Evolutionary conservation across 2,888 invertebrate genomes (phyloP).

Genomic region (Spilarctia lutea): DNA sequence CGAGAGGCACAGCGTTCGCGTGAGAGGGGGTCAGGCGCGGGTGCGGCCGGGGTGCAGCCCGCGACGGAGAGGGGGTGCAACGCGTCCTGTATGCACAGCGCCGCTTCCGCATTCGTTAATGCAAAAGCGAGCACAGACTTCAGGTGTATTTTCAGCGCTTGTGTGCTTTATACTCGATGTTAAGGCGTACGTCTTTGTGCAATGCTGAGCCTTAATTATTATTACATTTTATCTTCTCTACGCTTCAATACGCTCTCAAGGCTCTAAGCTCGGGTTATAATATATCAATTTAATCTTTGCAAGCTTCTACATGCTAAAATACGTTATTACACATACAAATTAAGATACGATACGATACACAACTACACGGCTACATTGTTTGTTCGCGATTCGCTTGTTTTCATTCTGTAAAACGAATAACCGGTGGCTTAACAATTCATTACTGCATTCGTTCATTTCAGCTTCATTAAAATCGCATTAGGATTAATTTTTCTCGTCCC

Average conservation of each 20-base stretch:
- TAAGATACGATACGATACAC: conserved; percentile 36
- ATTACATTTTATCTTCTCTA: conserved; percentile 79
- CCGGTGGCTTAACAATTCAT: conserved; percentile 82
- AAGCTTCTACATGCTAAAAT: conserved; percentile 50
- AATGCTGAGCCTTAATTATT: conserved; percentile 81
- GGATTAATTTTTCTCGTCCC: conserved; percentile 87
- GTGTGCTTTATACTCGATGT: conserved; percentile 82
- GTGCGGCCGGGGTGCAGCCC: conserved; percentile 53
- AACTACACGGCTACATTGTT: conserved; percentile 18
- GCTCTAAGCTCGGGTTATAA: conserved; percentile 51
- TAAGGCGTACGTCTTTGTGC: conserved; percentile 83
- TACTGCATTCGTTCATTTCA: conserved; percentile 84
- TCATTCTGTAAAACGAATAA: conserved; percentile 73
- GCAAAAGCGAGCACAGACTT: conserved; percentile 85
- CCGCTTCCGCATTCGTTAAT: conserved; percentile 87
- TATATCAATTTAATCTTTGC: conserved; percentile 56
- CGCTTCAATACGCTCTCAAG: conserved; percentile 62
- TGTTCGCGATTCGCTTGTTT: conserved; percentile 61
- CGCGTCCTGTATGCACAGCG: conserved; percentile 85
- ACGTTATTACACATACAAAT: conserved; percentile 46
- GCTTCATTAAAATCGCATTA: conserved; percentile 87
- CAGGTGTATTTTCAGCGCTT: conserved; percentile 86
- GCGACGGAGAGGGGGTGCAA: conserved; percentile 67
- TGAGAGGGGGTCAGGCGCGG: conserved; percentile 52
- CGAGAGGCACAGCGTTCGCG: conserved; percentile 67